phyloP scores from a whole-genome alignment of 2,113 vertebrate genomes.

The Spermophilus dauricus region DNA sequence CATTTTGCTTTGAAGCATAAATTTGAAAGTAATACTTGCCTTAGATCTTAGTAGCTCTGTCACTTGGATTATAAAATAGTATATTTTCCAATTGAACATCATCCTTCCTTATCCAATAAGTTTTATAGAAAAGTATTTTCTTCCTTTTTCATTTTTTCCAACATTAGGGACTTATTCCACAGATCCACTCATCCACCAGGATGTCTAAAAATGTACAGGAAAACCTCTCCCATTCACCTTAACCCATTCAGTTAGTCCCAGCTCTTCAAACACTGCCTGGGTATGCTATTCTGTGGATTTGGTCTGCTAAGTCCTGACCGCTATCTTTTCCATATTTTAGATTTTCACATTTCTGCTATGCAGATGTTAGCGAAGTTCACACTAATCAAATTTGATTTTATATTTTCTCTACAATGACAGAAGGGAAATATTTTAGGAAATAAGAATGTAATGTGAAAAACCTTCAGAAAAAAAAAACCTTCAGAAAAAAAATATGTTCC shows the following conservation, averaged over 20 bases:
- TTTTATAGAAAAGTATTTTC: neutral
- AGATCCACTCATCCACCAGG: neutral
- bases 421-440: neutral
- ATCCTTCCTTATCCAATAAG: neutral
- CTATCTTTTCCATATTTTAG: neutral
- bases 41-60: neutral
- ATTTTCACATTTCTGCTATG: neutral
- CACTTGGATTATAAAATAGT: neutral
- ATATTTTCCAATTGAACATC: neutral
- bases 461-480: neutral
- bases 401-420: neutral
- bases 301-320: neutral
- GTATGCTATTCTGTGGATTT: neutral
- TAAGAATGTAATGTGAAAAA: neutral
- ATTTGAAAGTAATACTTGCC: conserved; percentile 17
- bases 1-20: neutral
- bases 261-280: neutral
- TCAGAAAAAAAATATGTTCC: neutral
- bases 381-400: neutral
- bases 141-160: neutral
- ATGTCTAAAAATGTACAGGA: neutral
- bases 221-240: neutral
- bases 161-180: neutral
- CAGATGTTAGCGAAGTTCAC: neutral
- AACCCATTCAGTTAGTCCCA: neutral